Percentiles rank a stretch among this genome's conserved stretches.
These are phyloP conservation scores for Unio delphinus DNA, from an alignment of 2,888 invertebrate species.

Conservation along the genomic window DNA sequence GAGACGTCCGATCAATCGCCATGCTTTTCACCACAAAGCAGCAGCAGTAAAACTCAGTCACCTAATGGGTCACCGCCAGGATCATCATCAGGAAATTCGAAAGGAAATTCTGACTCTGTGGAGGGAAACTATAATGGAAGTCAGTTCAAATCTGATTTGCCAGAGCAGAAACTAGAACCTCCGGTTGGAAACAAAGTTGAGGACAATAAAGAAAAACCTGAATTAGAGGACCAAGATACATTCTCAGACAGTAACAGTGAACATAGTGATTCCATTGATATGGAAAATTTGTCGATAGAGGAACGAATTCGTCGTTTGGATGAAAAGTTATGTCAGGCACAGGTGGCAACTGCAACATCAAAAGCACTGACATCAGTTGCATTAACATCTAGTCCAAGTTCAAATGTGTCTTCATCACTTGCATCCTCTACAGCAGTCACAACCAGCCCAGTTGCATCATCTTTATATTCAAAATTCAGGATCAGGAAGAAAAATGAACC, in stretches of 20 bases:
- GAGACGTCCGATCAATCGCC: slow-evolving; percentile 40
- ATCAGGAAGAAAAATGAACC: slow-evolving; percentile 66
- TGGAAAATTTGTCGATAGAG: slow-evolving; percentile 79
- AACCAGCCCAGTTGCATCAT: slow-evolving; percentile 31
- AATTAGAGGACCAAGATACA: slow-evolving; percentile 37
- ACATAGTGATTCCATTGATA: slow-evolving; percentile 19
- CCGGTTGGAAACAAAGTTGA: slow-evolving; percentile 28
- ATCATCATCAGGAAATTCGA: slow-evolving; percentile 29
- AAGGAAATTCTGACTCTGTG: slow-evolving; percentile 38
- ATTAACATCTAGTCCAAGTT: slow-evolving; percentile 1
- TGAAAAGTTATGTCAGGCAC: slow-evolving; percentile 80
- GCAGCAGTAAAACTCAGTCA: slow-evolving; percentile 54
- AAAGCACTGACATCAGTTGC: slow-evolving; percentile 24
- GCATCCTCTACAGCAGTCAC: slow-evolving; percentile 29
- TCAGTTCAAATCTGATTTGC: slow-evolving; percentile 28
- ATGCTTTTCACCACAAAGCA: slow-evolving; percentile 54
- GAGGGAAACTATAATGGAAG: slow-evolving; percentile 17
- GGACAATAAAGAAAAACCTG: slow-evolving; percentile 23
- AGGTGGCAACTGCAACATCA: slow-evolving; percentile 27
- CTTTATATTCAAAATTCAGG: slow-evolving; percentile 65
- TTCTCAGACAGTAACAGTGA: slow-evolving; percentile 52
- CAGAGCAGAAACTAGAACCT: slow-evolving; percentile 23
- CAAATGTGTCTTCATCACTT: slow-evolving; percentile 29
- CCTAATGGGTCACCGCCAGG: slow-evolving; percentile 56
- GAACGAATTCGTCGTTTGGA: slow-evolving; percentile 93